Evolutionary conservation across 2,888 invertebrate genomes (phyloP).

Genomic region (Dasypolia templi): DNA sequence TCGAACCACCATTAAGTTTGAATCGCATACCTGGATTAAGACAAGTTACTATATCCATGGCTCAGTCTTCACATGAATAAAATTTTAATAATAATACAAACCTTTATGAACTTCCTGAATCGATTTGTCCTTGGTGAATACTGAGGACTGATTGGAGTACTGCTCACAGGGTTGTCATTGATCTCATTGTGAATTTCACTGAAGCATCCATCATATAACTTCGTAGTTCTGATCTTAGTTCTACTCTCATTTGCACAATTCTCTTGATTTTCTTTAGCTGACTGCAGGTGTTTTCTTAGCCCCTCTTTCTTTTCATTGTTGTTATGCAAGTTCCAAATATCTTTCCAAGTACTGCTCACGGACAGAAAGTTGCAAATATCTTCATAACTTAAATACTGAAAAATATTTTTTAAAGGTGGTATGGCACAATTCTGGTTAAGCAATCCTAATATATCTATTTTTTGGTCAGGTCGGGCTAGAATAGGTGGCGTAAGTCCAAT

Average conservation of each 20-base stretch:
- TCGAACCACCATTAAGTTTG: no score
- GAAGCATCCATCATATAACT: constrained; percentile 72
- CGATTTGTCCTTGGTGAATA: constrained; percentile 83
- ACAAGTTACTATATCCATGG: background rate
- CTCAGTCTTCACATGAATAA: background rate
- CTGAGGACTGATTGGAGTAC: constrained; percentile 76
- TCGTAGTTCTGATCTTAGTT: constrained; percentile 67
- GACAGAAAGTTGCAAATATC: constrained; percentile 84
- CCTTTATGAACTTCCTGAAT: constrained; percentile 85
- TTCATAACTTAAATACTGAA: constrained; percentile 80
- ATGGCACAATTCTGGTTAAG: constrained; percentile 76
- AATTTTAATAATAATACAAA: background rate
- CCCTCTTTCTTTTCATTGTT: constrained; percentile 76
- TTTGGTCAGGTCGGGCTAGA: constrained; percentile 81
- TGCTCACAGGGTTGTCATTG: constrained; percentile 65
- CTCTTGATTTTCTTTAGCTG: constrained; percentile 82
- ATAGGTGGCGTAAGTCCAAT: constrained; percentile 66
- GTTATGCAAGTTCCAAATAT: constrained; percentile 79
- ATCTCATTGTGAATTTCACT: constrained; percentile 83
- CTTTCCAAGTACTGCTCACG: constrained; percentile 83
- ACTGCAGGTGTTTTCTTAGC: constrained; percentile 75
- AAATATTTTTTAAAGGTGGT: constrained; percentile 82
- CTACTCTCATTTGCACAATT: constrained; percentile 70
- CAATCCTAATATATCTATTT: constrained; percentile 84
- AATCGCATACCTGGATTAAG: background rate